Conservation (phyloP, 1,140 invertebrate species). For the Agraylea sexmaculata region DNA sequence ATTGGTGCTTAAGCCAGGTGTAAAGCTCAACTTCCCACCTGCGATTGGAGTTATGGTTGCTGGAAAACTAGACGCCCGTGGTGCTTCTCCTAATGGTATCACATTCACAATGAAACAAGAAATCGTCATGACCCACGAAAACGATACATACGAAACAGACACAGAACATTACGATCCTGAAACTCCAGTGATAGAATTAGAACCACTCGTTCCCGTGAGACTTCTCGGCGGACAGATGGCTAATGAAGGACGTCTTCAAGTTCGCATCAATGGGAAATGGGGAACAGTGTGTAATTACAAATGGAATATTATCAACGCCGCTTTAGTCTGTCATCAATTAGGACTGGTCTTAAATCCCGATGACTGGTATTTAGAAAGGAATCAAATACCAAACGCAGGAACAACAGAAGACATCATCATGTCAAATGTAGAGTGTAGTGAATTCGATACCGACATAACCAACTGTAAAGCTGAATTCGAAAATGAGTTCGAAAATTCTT, state of each 20-base stretch:
- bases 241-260: conserved; percentile 69
- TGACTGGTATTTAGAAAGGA: conserved; percentile 77
- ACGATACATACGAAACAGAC: conserved; percentile 47
- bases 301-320: conserved; percentile 87
- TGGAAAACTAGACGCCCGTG: conserved; percentile 74
- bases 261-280: conserved; percentile 76
- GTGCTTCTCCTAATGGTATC: conserved; percentile 63
- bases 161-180: conserved; percentile 37
- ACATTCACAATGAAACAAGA: conserved; percentile 67
- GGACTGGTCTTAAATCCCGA: conserved; percentile 85
- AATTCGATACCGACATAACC: conserved; percentile 86
- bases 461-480: conserved; percentile 70
- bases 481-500: conserved; percentile 79
- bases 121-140: conserved; percentile 46
- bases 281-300: conserved; percentile 95
- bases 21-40: conserved; percentile 75
- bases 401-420: conserved; percentile 64
- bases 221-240: conserved; percentile 61
- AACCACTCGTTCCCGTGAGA: conserved; percentile 53
- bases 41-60: conserved; percentile 95
- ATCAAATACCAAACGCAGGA: conserved; percentile 67
- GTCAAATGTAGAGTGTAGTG: conserved; percentile 81
- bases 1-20: conserved; percentile 74
- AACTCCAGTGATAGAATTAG: conserved; percentile 40
- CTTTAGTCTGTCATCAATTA: conserved; percentile 89